A percentile compares a stretch with the other conserved stretches of the same genome.
These are phyloP conservation scores for Psittacus erithacus DNA, from an alignment of 2,113 vertebrate species.

Conservation along the genomic window DNA sequence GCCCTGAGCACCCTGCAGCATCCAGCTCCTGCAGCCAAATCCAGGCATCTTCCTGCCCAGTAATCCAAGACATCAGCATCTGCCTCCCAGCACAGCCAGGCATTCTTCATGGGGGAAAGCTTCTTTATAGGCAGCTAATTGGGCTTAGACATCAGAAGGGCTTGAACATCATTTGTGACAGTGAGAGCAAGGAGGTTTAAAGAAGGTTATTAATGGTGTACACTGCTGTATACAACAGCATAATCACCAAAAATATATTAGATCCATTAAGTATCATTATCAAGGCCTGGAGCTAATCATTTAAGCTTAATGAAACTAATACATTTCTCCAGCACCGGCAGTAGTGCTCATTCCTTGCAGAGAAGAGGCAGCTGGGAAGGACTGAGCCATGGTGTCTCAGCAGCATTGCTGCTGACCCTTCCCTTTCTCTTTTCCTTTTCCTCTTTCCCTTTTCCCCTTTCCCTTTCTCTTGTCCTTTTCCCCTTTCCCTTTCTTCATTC, in stretches of 20 bases:
- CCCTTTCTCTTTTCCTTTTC: too few species aligned
- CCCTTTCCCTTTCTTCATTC: not conserved
- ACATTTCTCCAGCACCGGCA: constrained; percentile 29
- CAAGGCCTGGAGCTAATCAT: constrained; percentile 64
- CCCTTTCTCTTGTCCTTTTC: not conserved
- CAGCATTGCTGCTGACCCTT: not conserved
- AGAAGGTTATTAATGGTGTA: constrained; percentile 54
- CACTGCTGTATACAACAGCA: constrained; percentile 45
- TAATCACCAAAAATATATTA: not conserved
- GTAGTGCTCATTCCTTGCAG: not conserved
- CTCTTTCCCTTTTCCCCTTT: too few species aligned
- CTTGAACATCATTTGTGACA: constrained; percentile 16
- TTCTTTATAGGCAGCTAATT: not conserved
- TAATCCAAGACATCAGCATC: not conserved
- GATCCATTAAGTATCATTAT: constrained; percentile 67
- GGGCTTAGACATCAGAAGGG: not conserved
- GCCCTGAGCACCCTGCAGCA: not conserved
- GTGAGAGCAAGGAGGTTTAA: constrained; percentile 17
- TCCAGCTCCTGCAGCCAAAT: not conserved
- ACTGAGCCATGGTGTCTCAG: rapidly evolving
- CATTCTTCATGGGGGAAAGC: not conserved
- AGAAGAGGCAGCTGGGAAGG: not conserved
- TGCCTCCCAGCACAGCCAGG: not conserved
- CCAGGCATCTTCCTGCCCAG: not conserved
- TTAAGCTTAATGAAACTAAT: constrained; percentile 64